A percentile compares a stretch with the other conserved stretches of the same genome.
Evolutionary conservation across 1,140 invertebrate genomes (phyloP).

Genomic region (Bombus waltoni): DNA sequence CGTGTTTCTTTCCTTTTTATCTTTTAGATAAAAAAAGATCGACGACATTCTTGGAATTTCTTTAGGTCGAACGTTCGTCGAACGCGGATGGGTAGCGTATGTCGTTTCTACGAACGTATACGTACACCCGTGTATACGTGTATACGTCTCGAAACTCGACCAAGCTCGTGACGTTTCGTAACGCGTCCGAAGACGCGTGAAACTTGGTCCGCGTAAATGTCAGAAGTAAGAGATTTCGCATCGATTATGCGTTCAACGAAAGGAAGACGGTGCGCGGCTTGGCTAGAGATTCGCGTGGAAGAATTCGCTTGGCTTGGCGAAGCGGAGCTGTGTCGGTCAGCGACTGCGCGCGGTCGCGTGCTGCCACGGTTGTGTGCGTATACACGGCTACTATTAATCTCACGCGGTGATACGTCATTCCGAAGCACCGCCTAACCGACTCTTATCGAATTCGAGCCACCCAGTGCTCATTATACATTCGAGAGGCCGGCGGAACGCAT

Average conservation of each 20-base stretch:
- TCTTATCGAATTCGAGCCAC: constrained; percentile 64
- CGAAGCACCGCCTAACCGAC: constrained; percentile 48
- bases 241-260: background rate
- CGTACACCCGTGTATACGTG: background rate
- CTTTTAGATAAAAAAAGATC: background rate
- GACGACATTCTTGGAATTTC: constrained; percentile 1
- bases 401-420: constrained; percentile 53
- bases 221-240: constrained; percentile 2
- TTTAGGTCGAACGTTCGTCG: too few relatives aligned
- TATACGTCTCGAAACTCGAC: background rate
- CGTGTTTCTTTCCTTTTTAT: too few relatives aligned
- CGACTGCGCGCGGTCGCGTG: constrained; percentile 34
- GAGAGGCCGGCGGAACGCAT: constrained; percentile 46
- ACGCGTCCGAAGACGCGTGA: background rate
- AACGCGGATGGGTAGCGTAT: background rate
- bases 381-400: constrained; percentile 56
- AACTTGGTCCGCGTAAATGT: constrained; percentile 3
- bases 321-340: constrained; percentile 26
- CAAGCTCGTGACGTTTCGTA: constrained; percentile 9
- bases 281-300: constrained; percentile 55
- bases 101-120: background rate
- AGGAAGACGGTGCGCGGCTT: constrained; percentile 4
- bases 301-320: constrained; percentile 46
- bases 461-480: constrained; percentile 55
- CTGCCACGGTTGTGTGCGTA: constrained; percentile 39